These are phyloP conservation scores for Villa cingulata DNA, from an alignment of 2,888 invertebrate species.

Conservation along the genomic window DNA sequence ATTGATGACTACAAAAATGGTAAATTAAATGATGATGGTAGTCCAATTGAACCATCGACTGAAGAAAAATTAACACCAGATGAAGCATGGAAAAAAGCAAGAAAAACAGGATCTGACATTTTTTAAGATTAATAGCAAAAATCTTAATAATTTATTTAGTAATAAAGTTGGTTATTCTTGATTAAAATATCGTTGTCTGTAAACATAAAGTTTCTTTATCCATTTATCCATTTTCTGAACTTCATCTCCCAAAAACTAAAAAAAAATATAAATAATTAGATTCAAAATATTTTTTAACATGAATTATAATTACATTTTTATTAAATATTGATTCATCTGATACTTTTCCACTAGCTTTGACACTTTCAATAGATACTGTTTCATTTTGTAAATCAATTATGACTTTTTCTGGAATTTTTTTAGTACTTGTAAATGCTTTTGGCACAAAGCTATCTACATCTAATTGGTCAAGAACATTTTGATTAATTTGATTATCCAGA, in stretches of 20 bases:
- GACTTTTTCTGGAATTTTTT: constrained; percentile 46
- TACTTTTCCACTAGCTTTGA: constrained; percentile 28
- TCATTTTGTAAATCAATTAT: constrained; percentile 59
- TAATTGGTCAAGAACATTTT: constrained; percentile 49
- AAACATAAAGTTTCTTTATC: constrained; percentile 53
- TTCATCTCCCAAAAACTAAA: constrained; percentile 54
- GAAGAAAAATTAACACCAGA: constrained; percentile 57
- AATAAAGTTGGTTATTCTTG: constrained; percentile 25
- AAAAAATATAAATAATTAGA: constrained; percentile 5
- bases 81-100: constrained; percentile 54
- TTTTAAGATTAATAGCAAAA: constrained; percentile 36
- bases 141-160: background rate
- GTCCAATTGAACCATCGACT: constrained; percentile 54
- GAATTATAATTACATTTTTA: constrained; percentile 44
- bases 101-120: constrained; percentile 70
- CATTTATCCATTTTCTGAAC: constrained; percentile 58
- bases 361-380: constrained; percentile 51
- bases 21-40: constrained; percentile 55
- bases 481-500: constrained; percentile 23
- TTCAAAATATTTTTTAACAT: background rate
- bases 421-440: constrained; percentile 45
- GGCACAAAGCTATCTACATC: constrained; percentile 56
- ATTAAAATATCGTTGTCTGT: constrained; percentile 48
- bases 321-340: constrained; percentile 51
- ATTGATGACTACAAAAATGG: constrained; percentile 55